Evolutionary conservation across 2,888 invertebrate genomes (phyloP), one percentile per base, ranked within the genome.

Genomic region (Agrotis ipsilon): DNA sequence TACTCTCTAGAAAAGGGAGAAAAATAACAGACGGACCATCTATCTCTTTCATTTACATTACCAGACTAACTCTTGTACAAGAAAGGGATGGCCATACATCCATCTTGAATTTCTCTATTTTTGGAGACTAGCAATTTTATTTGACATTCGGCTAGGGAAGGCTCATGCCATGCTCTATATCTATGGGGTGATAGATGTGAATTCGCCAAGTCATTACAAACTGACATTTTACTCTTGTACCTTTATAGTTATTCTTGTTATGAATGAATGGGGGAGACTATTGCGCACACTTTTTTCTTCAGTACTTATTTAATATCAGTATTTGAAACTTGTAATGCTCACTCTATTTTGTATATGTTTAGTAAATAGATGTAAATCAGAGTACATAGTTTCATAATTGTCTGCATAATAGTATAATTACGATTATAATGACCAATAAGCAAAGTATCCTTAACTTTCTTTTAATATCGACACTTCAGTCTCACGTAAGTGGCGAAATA

Each of bases 281-380:
- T 62, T 11, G 27, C 49, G 39, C 48, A 65, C 54, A 61, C 46
- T 21, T 51, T 32, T 67, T 68, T 14, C 43, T 62, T 68, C 61
- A 57, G 66, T 77, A 81, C 69, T 70, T 81, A 81, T 43, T 62
- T 81, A 76, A 78, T 75, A 82, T 75, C 75, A 75, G 70, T 83
- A 76, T 78, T 81, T 75, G 39, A 65, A 48, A 66, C 19, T 57
- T 66, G 27, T 75, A 75, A 82, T 79, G 75, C 72, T 83, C 67
- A 70, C 13, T 59, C 13, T 60, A 46, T 77, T 57, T 55, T 77
- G 39, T 71, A 54, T 60, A 51, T 55, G 43, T 79, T 60, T 48
- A 64, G 39, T 77, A 27, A 58, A 51, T 76, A 68, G 19, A 67
- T 72, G n/a, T 58, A 76, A 68, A 48, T 45, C 45, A 45, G 14